Evolutionary conservation across 1,140 invertebrate genomes (phyloP).

Genomic region (Caerostris darwini): DNA sequence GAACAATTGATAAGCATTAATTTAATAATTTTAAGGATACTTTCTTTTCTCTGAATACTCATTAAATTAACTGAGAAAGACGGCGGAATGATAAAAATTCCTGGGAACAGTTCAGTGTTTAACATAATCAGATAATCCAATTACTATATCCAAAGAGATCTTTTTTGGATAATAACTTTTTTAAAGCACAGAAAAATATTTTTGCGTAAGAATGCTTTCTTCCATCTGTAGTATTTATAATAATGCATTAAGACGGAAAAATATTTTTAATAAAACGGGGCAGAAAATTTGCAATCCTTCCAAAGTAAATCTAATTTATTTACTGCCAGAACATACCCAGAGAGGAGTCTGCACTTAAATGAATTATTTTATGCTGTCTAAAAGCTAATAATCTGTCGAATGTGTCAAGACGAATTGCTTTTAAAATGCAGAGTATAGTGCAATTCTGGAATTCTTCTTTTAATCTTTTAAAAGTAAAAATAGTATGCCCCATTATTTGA

Average conservation of each 20-base stretch:
- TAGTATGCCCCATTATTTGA: too few relatives aligned
- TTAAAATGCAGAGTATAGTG: neutral
- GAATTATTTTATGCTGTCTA: constrained; percentile 7
- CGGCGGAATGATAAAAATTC: neutral
- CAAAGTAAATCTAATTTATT: constrained; percentile 11
- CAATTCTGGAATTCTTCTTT: neutral
- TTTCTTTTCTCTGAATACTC: neutral
- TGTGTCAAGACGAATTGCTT: constrained; percentile 12
- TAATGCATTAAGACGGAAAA: constrained; percentile 26
- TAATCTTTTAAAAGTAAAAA: neutral
- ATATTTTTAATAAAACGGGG: neutral
- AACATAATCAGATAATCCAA: neutral
- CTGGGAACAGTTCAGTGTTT: neutral
- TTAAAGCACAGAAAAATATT: neutral
- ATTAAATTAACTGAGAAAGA: neutral
- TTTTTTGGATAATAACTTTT: neutral
- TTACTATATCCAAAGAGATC: neutral
- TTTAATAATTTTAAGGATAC: neutral
- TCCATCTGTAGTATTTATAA: neutral
- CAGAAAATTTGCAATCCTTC: neutral
- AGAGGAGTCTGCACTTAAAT: neutral
- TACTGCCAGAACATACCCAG: neutral
- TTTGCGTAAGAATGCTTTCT: neutral
- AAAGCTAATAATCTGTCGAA: neutral
- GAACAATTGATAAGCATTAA: neutral